Evolutionary conservation across 2,113 vertebrate species (phyloP), one percentile per base, ranked within the genome.

Genomic region (Anolis sagrei): DNA sequence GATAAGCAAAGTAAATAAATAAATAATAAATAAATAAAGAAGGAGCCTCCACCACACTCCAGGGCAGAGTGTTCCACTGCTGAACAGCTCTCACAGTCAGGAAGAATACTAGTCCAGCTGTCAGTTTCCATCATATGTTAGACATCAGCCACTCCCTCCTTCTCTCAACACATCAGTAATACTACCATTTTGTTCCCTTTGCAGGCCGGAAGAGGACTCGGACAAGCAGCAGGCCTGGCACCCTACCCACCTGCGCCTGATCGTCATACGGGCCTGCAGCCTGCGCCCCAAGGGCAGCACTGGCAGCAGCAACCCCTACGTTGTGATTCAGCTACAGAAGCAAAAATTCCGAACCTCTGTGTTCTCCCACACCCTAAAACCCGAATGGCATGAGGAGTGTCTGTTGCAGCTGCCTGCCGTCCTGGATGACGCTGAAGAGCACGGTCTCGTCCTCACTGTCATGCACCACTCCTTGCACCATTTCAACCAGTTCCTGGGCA

Each of bases 331-430:
- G 78, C 88, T 91, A 9, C 32, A 76, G 27, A 82, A 85, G 51
- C 77, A 91, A 49, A 90, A 88, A 76, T 90, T 84, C 49, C 32
- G 86, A 75, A 92, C 84, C 3, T 85, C 79, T 4, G 64, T 91
- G 23, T 66, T 73, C 48, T 48, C 6, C 6, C 70, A 32, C 34
- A 82, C 34, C 76, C 85, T 88, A 14, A 87, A 23, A 34, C 89
- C 87, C 3, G 85, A 90, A 80, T 89, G 87, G 91, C 75, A 88
- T 44, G 86, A 92, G 86, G 80, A 87, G 54, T 87, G 87, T 21
- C 29, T 1, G 1, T 66, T 92, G 72, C 68, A 75, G 78, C 83
- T 93, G 90, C 83, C 81, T 11, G 9, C 39, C 0, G 0, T 48
- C n/a, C 64, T 76, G 82, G 62, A 80, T 6, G 58, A 88, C 49